phyloP scores from a whole-genome alignment of 1,140 invertebrate genomes.

The Ceratina australensis region DNA sequence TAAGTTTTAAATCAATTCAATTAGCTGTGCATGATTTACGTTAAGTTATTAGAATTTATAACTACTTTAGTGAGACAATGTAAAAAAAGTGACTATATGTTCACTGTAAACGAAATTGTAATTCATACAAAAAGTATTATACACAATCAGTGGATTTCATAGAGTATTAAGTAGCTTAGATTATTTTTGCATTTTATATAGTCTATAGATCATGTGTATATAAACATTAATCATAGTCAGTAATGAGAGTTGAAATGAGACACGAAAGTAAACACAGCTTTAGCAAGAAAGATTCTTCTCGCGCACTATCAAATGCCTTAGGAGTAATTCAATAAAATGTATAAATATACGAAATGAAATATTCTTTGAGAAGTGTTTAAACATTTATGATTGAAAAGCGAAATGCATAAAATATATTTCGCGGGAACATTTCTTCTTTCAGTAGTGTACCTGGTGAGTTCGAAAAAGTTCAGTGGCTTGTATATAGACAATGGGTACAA shows the following conservation, averaged over 20 bases:
- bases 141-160: not conserved
- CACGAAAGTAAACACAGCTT: not conserved
- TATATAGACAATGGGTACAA: conserved; percentile 91
- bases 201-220: not conserved
- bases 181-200: not conserved
- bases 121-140: not conserved
- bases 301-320: not conserved
- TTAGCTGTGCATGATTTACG: not conserved
- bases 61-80: not conserved
- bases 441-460: not conserved
- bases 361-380: not conserved
- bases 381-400: not conserved
- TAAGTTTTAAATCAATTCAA: conserved; percentile 8
- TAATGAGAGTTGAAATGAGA: not conserved
- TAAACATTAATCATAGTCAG: not conserved
- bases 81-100: not conserved
- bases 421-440: not conserved
- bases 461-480: conserved; percentile 77
- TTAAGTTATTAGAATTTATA: not conserved
- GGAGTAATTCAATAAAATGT: not conserved
- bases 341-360: not conserved
- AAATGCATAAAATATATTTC: conserved; percentile 15
- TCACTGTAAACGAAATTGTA: not conserved
- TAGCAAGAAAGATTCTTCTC: not conserved
- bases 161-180: not conserved